A percentile compares a stretch with the other conserved stretches of the same genome.
phyloP scores from a whole-genome alignment of 2,888 invertebrate genomes.

The Drosophila helvetica region DNA sequence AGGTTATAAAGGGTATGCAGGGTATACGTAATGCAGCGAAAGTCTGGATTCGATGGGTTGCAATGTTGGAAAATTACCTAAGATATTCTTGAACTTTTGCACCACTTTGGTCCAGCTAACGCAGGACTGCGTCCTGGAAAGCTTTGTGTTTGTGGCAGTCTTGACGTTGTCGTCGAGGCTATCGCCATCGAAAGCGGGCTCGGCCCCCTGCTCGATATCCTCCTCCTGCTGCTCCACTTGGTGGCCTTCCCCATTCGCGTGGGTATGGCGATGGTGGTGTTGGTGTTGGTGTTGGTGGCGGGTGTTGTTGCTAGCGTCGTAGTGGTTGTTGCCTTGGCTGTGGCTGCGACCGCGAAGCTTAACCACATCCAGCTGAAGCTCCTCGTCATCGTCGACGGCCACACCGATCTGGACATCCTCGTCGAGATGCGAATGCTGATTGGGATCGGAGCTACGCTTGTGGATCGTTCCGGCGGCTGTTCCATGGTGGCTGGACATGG shows the following conservation, averaged over 20 bases:
- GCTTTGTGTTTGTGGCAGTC: constrained; percentile 61
- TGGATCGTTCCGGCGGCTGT: neutral
- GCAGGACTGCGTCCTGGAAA: constrained; percentile 78
- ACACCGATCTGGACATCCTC: constrained; percentile 16
- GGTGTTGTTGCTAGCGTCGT: constrained; percentile 6
- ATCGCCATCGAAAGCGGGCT: constrained; percentile 52
- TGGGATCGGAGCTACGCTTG: neutral
- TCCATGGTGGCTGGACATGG: constrained; percentile 35
- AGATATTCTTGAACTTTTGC: constrained; percentile 80
- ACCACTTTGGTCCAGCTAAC: constrained; percentile 83
- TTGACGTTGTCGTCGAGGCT: constrained; percentile 57
- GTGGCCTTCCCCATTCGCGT: constrained; percentile 7
- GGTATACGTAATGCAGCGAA: neutral
- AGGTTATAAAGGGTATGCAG: neutral
- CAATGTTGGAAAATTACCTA: constrained; percentile 66
- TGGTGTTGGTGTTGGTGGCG: constrained; percentile 18
- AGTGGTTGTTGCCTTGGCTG: constrained; percentile 57
- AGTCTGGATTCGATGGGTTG: neutral
- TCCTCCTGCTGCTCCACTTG: constrained; percentile 41
- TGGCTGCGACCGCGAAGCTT: constrained; percentile 70
- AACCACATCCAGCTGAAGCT: constrained; percentile 2
- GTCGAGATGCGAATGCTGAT: constrained; percentile 9
- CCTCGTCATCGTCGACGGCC: constrained; percentile 21
- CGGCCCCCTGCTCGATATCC: constrained; percentile 67
- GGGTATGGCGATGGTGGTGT: constrained; percentile 38